Evolutionary conservation across 2,888 invertebrate species (phyloP).

Genomic region (Cancer borealis): DNA sequence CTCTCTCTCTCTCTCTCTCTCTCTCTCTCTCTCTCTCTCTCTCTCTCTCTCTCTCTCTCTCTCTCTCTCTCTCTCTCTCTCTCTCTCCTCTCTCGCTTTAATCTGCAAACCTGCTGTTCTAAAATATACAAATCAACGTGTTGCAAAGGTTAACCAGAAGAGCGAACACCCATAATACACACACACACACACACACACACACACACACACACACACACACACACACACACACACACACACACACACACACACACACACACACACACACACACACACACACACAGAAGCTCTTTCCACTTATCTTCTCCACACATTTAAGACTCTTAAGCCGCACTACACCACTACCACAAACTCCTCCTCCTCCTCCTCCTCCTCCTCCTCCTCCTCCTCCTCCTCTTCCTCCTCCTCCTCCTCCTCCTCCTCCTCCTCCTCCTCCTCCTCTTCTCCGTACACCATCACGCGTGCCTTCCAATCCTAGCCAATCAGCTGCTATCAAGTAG

Average conservation of each 20-base stretch:
- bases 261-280: neutral
- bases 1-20: neutral
- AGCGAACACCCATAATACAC: neutral
- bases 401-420: too few relatives aligned
- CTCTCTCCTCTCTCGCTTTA: neutral
- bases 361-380: neutral
- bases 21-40: constrained; percentile 1
- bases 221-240: constrained; percentile 11
- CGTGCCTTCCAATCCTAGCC: neutral
- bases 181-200: neutral
- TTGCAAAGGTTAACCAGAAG: neutral
- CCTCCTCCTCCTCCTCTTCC: neutral
- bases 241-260: neutral
- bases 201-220: neutral
- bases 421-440: too few relatives aligned
- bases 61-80: constrained; percentile 1
- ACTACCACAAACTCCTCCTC: neutral
- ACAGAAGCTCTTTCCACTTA: neutral
- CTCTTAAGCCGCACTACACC: neutral
- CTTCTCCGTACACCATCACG: too few relatives aligned
- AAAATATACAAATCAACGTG: neutral
- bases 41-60: constrained; percentile 1
- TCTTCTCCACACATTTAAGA: neutral
- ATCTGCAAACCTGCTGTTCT: constrained; percentile 4
- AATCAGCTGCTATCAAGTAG: neutral